These are phyloP conservation scores for Drosophila peninsularis DNA, from an alignment of 2,888 invertebrate species.

Conservation along the genomic window DNA sequence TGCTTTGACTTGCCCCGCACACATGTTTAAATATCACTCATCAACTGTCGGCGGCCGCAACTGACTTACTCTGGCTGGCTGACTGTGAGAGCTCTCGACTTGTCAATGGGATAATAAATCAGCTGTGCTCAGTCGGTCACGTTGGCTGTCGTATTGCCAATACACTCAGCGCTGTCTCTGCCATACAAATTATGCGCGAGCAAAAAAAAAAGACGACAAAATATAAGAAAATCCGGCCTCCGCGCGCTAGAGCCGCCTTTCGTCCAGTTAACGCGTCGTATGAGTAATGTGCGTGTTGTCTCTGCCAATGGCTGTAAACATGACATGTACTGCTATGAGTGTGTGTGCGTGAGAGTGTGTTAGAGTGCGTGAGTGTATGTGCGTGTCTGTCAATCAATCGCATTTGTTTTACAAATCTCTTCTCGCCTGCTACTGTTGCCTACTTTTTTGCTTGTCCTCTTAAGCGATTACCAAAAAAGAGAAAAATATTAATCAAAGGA, in stretches of 20 bases:
- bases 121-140: slow-evolving; percentile 31
- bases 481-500: background rate
- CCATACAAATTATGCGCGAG: slow-evolving; percentile 37
- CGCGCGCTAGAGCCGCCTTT: background rate
- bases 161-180: slow-evolving; percentile 24
- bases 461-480: background rate
- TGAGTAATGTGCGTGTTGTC: slow-evolving; percentile 52
- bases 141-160: slow-evolving; percentile 36
- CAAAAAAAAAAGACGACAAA: background rate
- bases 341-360: background rate
- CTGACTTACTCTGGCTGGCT: slow-evolving; percentile 12
- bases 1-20: background rate
- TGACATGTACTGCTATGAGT: slow-evolving; percentile 3
- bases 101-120: slow-evolving; percentile 73
- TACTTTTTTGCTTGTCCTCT: slow-evolving; percentile 1
- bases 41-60: slow-evolving; percentile 3
- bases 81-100: slow-evolving; percentile 42
- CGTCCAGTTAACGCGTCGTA: slow-evolving; percentile 46
- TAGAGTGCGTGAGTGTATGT: background rate
- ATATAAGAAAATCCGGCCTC: background rate
- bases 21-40: slow-evolving; percentile 7
- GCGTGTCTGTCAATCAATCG: slow-evolving; percentile 30
- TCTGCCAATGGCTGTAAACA: slow-evolving; percentile 5
- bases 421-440: slow-evolving; percentile 8
- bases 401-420: slow-evolving; percentile 37